Conservation (phyloP, 1,140 invertebrate species). For the Bombus cullumanus region DNA sequence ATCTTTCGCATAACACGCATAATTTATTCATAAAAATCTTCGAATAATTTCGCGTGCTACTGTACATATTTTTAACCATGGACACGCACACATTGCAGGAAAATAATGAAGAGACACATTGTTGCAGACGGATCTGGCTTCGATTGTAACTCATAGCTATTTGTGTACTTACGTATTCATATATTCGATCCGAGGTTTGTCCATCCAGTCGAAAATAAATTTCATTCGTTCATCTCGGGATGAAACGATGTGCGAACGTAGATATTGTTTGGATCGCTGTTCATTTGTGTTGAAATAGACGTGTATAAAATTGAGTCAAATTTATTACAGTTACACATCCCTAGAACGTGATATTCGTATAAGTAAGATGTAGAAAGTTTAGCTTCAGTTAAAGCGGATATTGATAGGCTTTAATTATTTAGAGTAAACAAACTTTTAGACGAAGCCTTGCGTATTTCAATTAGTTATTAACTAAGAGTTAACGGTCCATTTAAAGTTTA, state of each 20-base stretch:
- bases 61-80: neutral
- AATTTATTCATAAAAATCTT: too few species aligned
- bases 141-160: constrained; percentile 21
- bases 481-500: neutral
- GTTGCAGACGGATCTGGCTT: neutral
- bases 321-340: neutral
- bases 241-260: neutral
- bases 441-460: neutral
- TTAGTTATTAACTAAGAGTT: neutral
- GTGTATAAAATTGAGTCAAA: neutral
- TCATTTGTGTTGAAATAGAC: constrained; percentile 5
- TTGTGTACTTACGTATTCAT: constrained; percentile 12
- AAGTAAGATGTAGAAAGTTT: neutral
- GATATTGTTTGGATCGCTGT: neutral
- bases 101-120: neutral
- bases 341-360: neutral
- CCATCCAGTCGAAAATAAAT: constrained; percentile 21
- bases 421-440: neutral
- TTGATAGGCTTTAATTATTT: neutral
- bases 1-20: too few species aligned
- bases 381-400: neutral
- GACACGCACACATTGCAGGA: neutral
- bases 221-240: neutral
- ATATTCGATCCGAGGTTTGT: constrained; percentile 1
- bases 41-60: too few species aligned